Conservation (phyloP, 1,140 invertebrate species). For the Drosophila sp. region DNA sequence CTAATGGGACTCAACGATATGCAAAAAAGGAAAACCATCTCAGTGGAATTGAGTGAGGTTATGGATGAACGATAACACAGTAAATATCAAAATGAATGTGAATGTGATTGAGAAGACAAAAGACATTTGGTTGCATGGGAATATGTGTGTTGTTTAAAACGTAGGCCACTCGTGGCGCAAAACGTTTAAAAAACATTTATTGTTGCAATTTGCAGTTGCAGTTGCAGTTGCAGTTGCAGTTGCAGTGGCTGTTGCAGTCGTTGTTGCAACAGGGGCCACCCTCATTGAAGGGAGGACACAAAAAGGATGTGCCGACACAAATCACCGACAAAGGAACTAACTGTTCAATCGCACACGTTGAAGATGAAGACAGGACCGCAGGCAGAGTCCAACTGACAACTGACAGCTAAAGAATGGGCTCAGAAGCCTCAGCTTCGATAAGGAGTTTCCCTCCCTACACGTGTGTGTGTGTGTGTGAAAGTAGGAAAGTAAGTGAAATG, state of each 20-base stretch:
- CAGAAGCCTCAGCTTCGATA: constrained; percentile 59
- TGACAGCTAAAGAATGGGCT: constrained; percentile 76
- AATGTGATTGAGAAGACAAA: constrained; percentile 2
- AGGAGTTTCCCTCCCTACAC: constrained; percentile 33
- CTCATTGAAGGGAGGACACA: constrained; percentile 47
- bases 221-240: not conserved
- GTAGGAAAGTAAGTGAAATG: constrained; percentile 68
- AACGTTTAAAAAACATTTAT: constrained; percentile 67
- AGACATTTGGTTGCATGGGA: not conserved
- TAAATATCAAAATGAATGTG: not conserved
- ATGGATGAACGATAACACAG: constrained; percentile 14
- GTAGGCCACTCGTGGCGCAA: constrained; percentile 71
- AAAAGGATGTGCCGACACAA: constrained; percentile 72
- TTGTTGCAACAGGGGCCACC: constrained; percentile 53
- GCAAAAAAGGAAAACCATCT: constrained; percentile 44
- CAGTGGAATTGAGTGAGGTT: constrained; percentile 35
- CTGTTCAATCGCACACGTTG: constrained; percentile 79
- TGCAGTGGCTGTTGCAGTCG: constrained; percentile 17
- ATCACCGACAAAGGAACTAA: constrained; percentile 79
- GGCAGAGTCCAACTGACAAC: constrained; percentile 72
- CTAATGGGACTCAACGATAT: constrained; percentile 61
- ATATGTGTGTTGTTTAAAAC: not conserved
- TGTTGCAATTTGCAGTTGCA: constrained; percentile 44
- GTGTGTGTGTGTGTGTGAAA: constrained; percentile 35
- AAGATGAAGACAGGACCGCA: constrained; percentile 65